Evolutionary conservation across 2,888 invertebrate species (phyloP).

Genomic region (Chironomus tentans): DNA sequence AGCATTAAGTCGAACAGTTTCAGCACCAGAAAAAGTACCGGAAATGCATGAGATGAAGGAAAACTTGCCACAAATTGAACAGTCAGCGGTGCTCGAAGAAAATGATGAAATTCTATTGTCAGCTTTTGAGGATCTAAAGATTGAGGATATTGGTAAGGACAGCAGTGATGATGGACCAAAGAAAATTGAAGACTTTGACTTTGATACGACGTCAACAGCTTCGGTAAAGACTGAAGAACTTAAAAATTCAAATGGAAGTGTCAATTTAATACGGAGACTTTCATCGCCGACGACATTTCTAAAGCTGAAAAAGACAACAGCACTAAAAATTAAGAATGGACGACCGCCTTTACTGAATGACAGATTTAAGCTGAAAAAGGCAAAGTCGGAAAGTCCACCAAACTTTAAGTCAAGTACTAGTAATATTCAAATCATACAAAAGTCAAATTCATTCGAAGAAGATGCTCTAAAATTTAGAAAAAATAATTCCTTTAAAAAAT

Average conservation of each 20-base stretch:
- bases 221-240: not conserved
- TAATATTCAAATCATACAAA: not conserved
- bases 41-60: not conserved
- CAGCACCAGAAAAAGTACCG: not conserved
- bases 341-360: not conserved
- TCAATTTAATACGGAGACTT: conserved; percentile 8
- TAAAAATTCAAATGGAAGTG: conserved; percentile 9
- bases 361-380: not conserved
- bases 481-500: conserved; percentile 24
- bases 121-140: not conserved
- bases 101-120: conserved; percentile 21
- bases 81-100: conserved; percentile 6
- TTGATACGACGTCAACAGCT: not conserved
- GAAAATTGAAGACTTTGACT: not conserved
- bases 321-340: not conserved
- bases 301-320: not conserved
- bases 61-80: not conserved
- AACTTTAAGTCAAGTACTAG: not conserved
- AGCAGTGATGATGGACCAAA: not conserved
- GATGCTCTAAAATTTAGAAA: not conserved
- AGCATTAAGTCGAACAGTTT: conserved; percentile 6
- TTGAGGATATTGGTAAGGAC: not conserved
- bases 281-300: conserved; percentile 1
- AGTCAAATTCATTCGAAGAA: conserved; percentile 13
- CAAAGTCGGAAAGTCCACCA: conserved; percentile 21